phyloP scores from a whole-genome alignment of 2,888 invertebrate species.

The Sylvicola cinctus region DNA sequence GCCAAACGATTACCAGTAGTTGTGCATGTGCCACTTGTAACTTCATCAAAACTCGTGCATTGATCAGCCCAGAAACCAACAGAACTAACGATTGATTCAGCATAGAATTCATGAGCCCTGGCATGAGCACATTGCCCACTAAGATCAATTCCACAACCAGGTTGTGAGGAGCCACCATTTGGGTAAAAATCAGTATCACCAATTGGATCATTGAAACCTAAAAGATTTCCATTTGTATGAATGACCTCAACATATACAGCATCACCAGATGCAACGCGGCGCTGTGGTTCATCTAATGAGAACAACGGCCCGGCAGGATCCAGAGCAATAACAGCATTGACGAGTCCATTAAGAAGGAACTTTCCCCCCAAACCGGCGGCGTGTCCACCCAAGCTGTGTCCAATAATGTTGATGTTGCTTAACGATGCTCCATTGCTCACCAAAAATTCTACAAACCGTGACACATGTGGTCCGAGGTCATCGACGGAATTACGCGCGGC shows the following conservation, averaged over 20 bases:
- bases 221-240: slow-evolving; percentile 19
- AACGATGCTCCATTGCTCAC: slow-evolving; percentile 10
- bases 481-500: slow-evolving; percentile 15
- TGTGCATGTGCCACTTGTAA: slow-evolving; percentile 10
- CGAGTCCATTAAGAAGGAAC: slow-evolving; percentile 13
- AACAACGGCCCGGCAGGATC: slow-evolving; percentile 23
- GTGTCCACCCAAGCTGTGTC: slow-evolving; percentile 25
- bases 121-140: slow-evolving; percentile 16
- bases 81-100: slow-evolving; percentile 15
- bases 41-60: slow-evolving; percentile 10
- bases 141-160: slow-evolving; percentile 16
- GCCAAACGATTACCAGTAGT: slow-evolving; percentile 16
- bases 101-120: slow-evolving; percentile 18
- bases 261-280: slow-evolving; percentile 19
- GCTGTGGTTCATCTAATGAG: slow-evolving; percentile 12
- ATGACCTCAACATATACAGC: slow-evolving; percentile 22
- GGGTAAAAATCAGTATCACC: slow-evolving; percentile 24
- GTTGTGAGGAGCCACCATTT: slow-evolving; percentile 20
- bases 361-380: slow-evolving; percentile 19
- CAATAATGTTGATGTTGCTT: slow-evolving; percentile 17
- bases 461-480: slow-evolving; percentile 15
- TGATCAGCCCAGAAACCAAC: slow-evolving; percentile 7
- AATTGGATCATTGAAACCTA: slow-evolving; percentile 17
- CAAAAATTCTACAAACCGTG: slow-evolving; percentile 15
- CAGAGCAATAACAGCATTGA: slow-evolving; percentile 19